phyloP scores from a whole-genome alignment of 2,888 invertebrate genomes.

The Drosophila anceps region DNA sequence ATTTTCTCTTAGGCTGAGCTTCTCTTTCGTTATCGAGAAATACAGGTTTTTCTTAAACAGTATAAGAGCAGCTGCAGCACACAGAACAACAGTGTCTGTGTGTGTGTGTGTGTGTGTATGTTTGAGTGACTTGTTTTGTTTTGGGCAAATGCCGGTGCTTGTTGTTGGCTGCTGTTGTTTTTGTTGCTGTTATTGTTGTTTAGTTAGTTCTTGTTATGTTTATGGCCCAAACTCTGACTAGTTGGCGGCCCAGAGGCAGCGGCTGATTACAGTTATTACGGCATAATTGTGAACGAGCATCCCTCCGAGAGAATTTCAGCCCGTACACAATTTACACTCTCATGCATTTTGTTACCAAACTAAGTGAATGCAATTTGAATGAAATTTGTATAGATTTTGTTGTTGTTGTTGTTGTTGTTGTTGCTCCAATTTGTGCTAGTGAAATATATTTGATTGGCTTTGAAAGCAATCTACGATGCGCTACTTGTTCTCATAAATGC shows the following conservation, averaged over 20 bases:
- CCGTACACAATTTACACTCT: constrained; percentile 54
- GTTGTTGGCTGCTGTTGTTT: constrained; percentile 45
- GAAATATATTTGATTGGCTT: background rate
- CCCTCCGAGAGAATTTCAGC: constrained; percentile 32
- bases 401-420: background rate
- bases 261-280: constrained; percentile 73
- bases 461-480: background rate
- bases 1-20: constrained; percentile 22
- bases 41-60: constrained; percentile 44
- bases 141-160: constrained; percentile 66
- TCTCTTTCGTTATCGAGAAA: constrained; percentile 37
- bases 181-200: constrained; percentile 34
- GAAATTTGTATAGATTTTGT: constrained; percentile 18
- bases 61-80: constrained; percentile 44
- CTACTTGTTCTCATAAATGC: background rate
- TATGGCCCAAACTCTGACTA: constrained; percentile 48
- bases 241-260: constrained; percentile 43
- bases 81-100: background rate
- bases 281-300: constrained; percentile 58
- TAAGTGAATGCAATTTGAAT: constrained; percentile 19
- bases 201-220: constrained; percentile 54
- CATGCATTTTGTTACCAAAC: constrained; percentile 18
- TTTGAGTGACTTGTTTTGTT: constrained; percentile 58
- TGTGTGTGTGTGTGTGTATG: constrained; percentile 2
- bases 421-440: constrained; percentile 15